A percentile compares a stretch with the other conserved stretches of the same genome.
phyloP scores from a whole-genome alignment of 2,113 vertebrate species.

The Cyanistes caeruleus region DNA sequence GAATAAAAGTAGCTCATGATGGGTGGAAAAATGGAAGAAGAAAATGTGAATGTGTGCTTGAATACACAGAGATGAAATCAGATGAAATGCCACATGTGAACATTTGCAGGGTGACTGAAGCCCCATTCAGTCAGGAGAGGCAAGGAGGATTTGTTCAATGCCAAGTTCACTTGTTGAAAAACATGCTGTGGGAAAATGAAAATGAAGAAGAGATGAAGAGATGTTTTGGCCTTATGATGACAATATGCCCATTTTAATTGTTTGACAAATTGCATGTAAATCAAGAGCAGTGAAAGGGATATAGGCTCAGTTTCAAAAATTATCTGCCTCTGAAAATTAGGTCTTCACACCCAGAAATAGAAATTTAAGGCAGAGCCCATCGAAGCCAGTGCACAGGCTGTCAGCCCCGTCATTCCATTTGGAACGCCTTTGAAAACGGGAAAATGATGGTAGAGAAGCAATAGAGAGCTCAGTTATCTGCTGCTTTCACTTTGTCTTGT shows the following conservation, averaged over 20 bases:
- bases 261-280: background rate
- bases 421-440: conserved; percentile 24
- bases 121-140: background rate
- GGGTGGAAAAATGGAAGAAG: background rate
- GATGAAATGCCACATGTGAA: background rate
- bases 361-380: conserved; percentile 18
- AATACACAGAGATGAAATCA: background rate
- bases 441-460: conserved; percentile 22
- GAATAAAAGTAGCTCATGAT: background rate
- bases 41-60: background rate
- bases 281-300: background rate
- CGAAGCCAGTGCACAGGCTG: conserved; percentile 13
- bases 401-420: background rate
- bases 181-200: background rate
- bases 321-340: conserved; percentile 38
- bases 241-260: conserved; percentile 24
- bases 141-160: background rate
- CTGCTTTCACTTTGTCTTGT: conserved; percentile 44
- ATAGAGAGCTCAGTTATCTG: conserved; percentile 33
- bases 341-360: conserved; percentile 42
- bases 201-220: background rate
- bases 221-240: conserved; percentile 14
- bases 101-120: conserved; percentile 15
- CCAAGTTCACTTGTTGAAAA: conserved; percentile 20
- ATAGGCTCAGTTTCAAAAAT: conserved; percentile 39